Evolutionary conservation across 2,113 vertebrate genomes (phyloP), one percentile per base, ranked within the genome.

Genomic region (Empidonax traillii): DNA sequence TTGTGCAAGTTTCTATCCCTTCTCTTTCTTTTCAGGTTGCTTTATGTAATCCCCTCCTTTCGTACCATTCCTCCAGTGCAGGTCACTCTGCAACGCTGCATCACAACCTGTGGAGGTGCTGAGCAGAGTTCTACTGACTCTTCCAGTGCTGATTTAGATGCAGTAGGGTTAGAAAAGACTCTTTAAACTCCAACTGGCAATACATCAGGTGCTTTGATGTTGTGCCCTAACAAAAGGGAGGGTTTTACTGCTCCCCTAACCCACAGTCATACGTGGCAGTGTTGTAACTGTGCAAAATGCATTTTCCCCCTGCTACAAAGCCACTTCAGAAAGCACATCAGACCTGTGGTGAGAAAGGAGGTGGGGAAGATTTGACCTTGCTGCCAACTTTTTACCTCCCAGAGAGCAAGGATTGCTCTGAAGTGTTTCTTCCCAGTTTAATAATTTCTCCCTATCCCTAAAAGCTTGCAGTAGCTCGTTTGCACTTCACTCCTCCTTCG

Each of bases 311-410:
- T 8, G 2, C 69, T 67, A 6, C 72, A 73, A 73, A 89, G 28
- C n/a, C 56, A 41, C 46, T 62, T 71, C 59, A 74, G 83, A 84
- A 74, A 68, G 20, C 69, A 12, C 27, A 35, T 52, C 62, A 49
- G 49, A 30, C 0, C 0, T 39, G 21, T 33, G 67, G 52, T 56
- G 46, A 13, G 58, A 10, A 58, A 13, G 27, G 24, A 3, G 22
- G 12, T 25, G 33, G 41, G 51, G 77, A 58, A 75, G 41, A 25
- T 55, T 39, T 78, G 76, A 73, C 69, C 62, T 87, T 75, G 41
- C 37, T 91, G 59, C n/a, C 51, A 73, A 1, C 43, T 35, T 46
- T 27, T 43, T 69, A 10, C 53, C 23, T 85, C 25, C 9, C 31
- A 44, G 55, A 76, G 58, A 59, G 8, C 58, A 66, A 66, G 18